Evolutionary conservation across 2,113 vertebrate genomes (phyloP), one percentile per base, ranked within the genome.

Genomic region (Tamias sibiricus): DNA sequence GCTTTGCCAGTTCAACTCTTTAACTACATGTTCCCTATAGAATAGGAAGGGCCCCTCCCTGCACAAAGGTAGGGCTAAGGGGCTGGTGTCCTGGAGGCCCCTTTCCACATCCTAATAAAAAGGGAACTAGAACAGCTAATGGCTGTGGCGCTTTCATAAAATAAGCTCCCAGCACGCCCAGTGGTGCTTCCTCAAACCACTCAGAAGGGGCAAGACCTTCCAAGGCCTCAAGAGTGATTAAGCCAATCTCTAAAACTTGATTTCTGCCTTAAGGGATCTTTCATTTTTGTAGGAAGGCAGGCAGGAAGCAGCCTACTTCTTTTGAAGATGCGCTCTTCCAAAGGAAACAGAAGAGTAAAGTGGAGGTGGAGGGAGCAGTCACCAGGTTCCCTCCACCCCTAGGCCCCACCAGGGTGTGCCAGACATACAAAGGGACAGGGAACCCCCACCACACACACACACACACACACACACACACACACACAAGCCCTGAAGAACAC

Each of bases 161-260:
- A 49, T 7, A 47, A 87, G 44, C n/a, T 68, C 42, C 32, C 20
- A 35, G 30, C 79, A 44, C 59, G 40, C 54, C 35, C 42, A 76
- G 22, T 11, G n/a, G 20, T 40, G 68, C 79, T 89, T 94, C 72
- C 95, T 93, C 28, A 90, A 87, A 92, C 11, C 26, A 72, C 75
- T 79, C 22, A 80, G 12, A 83, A 37, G 20, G 24, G 24, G 8
- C 35, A 72, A 8, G 20, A 19, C 49, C 57, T 47, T 44, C n/a
- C 52, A 12, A 66, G 40, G 14, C 8, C 84, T 59, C 26, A 11
- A 47, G 35, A 93, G n/a, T 62, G 54, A 83, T 26, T 37, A 87
- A 93, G 37, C 52, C 69, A 77, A 85, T 32, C 57, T 57, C 32
- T 47, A 87, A 82, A 74, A 83, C n/a, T 32, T 74, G 37, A 87